Conservation (phyloP, 2,888 invertebrate species). For the Spisula solida region DNA sequence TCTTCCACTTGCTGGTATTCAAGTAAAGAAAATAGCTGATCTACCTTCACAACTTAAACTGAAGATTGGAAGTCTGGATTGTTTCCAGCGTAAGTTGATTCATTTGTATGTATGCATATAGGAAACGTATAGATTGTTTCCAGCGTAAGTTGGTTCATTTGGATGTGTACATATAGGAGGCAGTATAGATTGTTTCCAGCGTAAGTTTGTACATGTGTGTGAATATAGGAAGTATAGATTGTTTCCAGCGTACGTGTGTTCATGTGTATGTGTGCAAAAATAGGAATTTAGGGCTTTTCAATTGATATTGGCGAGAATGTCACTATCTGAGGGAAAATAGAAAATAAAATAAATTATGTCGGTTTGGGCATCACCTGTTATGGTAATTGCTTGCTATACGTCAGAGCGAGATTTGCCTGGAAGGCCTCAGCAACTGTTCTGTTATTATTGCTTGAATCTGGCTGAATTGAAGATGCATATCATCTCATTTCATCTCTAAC, state of each 20-base stretch:
- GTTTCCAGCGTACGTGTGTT: no score
- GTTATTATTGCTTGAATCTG: no score
- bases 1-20: neutral
- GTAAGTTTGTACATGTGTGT: neutral
- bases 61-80: slow-evolving; percentile 3
- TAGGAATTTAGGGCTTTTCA: neutral
- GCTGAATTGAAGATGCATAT: no score
- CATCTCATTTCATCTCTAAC: no score
- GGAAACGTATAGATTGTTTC: slow-evolving; percentile 7
- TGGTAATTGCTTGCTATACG: no score
- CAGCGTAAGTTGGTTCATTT: neutral
- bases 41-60: neutral
- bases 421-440: no score
- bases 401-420: no score
- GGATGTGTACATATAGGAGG: neutral
- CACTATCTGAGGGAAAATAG: no score
- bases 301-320: neutral
- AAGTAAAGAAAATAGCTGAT: neutral
- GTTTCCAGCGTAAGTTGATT: slow-evolving; percentile 15
- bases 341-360: no score
- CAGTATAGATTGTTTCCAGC: slow-evolving; percentile 16
- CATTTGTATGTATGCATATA: neutral
- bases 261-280: no score
- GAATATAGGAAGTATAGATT: neutral
- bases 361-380: no score